These are phyloP conservation scores for Arbacia lixula DNA, from an alignment of 53 echinoderm and acorn worm genomes.

Conservation along the genomic window DNA sequence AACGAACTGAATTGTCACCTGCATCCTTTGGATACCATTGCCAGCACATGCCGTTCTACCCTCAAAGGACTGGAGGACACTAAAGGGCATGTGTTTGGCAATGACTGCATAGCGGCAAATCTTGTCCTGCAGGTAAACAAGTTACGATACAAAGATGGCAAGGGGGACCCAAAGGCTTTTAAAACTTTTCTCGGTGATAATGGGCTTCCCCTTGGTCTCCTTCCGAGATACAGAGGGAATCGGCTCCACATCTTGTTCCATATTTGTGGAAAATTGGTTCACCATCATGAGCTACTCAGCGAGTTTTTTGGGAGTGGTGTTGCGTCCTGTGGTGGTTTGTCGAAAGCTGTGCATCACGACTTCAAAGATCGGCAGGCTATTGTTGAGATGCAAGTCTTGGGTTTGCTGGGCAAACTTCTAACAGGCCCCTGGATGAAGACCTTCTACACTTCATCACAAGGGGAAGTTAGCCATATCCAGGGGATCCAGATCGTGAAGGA, in stretches of 20 bases:
- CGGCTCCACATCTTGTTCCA: conserved; percentile 61
- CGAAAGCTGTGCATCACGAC: conserved; percentile 2
- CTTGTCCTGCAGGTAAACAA: no score
- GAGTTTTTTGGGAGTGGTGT: neutral
- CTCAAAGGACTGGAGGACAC: no score
- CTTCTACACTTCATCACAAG: conserved; percentile 32
- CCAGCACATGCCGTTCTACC: no score
- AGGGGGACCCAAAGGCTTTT: conserved; percentile 55
- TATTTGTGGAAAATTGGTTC: conserved; percentile 45
- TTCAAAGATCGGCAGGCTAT: conserved; percentile 1
- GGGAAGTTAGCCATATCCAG: conserved; percentile 47
- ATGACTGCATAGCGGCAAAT: no score
- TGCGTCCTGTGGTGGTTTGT: conserved; percentile 48
- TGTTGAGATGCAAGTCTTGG: conserved; percentile 53
- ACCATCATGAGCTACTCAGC: conserved; percentile 19
- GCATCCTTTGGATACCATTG: conserved; percentile 65
- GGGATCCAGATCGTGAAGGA: conserved; percentile 38
- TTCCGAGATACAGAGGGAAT: conserved; percentile 63
- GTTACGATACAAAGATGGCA: conserved; percentile 57
- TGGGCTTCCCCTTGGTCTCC: conserved; percentile 40
- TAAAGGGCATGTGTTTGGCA: no score
- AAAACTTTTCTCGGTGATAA: conserved; percentile 22
- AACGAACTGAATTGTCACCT: conserved; percentile 68
- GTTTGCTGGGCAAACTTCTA: conserved; percentile 55
- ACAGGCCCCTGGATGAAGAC: conserved; percentile 64